A percentile compares a stretch with the other conserved stretches of the same genome.
Conservation (phyloP, 2,113 vertebrate genomes). For the Etheostoma cragini region DNA sequence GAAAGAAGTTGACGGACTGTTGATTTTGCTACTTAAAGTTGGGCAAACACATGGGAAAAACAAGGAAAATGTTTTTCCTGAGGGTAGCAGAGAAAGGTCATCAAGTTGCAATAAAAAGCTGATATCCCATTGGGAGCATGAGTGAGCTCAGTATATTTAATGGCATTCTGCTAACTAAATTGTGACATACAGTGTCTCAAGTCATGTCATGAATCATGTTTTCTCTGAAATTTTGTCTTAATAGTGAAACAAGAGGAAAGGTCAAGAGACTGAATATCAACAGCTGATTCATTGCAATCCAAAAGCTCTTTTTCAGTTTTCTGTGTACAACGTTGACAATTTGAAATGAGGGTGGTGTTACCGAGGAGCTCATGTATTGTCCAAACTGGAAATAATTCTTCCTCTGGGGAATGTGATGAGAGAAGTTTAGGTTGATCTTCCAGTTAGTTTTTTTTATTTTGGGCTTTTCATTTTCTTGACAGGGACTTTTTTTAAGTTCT, state of each 20-base stretch:
- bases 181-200: background rate
- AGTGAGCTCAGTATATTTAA: background rate
- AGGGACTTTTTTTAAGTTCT: background rate
- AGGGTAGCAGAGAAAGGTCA: background rate
- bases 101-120: background rate
- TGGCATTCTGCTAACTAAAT: background rate
- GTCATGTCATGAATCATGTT: conserved; percentile 1
- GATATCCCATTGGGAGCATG: background rate
- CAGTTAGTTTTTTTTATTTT: background rate
- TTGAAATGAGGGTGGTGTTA: background rate
- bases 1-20: background rate
- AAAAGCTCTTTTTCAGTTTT: background rate
- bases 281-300: background rate
- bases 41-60: background rate
- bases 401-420: background rate
- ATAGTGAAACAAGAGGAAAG: background rate
- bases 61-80: background rate
- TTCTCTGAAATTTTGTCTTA: background rate
- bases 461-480: background rate
- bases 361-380: background rate
- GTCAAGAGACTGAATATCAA: background rate
- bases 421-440: background rate
- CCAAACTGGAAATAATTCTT: conserved; percentile 1
- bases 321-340: conserved; percentile 3
- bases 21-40: background rate